phyloP scores from a whole-genome alignment of 2,113 vertebrate genomes.

The Dasyornis broadbenti region DNA sequence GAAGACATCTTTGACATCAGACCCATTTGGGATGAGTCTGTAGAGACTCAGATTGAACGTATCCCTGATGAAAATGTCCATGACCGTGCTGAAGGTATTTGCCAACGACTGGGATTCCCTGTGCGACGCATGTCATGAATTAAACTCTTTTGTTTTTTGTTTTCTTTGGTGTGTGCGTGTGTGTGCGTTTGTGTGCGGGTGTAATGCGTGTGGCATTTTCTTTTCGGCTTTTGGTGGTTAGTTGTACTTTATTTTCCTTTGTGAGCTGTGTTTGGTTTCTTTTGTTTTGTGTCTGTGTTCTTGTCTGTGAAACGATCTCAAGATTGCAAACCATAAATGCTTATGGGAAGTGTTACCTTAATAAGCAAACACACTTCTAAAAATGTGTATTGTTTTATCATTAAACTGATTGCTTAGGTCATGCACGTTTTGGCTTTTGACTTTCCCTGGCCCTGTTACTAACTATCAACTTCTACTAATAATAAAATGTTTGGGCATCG shows the following conservation, averaged over 20 bases:
- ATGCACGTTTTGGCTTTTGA: slow-evolving; percentile 67
- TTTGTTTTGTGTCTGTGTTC: slow-evolving; percentile 76
- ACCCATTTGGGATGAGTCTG: slow-evolving; percentile 95
- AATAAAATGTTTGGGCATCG: background rate
- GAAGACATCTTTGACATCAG: slow-evolving; percentile 96
- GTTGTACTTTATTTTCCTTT: slow-evolving; percentile 42
- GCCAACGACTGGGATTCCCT: slow-evolving; percentile 85
- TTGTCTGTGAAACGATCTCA: slow-evolving; percentile 83
- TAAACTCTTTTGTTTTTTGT: slow-evolving; percentile 64
- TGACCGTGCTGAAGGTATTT: slow-evolving; percentile 96
- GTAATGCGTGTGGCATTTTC: slow-evolving; percentile 74
- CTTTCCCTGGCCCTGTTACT: slow-evolving; percentile 49
- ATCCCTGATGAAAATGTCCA: slow-evolving; percentile 93
- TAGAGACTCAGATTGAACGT: slow-evolving; percentile 99
- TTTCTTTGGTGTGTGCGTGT: slow-evolving; percentile 60
- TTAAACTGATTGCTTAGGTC: slow-evolving; percentile 37
- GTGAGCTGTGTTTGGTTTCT: slow-evolving; percentile 74
- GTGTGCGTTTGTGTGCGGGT: slow-evolving; percentile 27
- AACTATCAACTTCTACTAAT: background rate
- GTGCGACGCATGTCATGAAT: slow-evolving; percentile 84
- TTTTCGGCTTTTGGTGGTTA: slow-evolving; percentile 79
- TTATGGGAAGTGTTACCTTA: slow-evolving; percentile 63
- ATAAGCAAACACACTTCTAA: background rate
- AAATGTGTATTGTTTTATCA: slow-evolving; percentile 28
- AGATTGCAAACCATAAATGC: slow-evolving; percentile 82